Conservation (phyloP, 2,797 vertebrate species). For the Thunnus albacares region DNA sequence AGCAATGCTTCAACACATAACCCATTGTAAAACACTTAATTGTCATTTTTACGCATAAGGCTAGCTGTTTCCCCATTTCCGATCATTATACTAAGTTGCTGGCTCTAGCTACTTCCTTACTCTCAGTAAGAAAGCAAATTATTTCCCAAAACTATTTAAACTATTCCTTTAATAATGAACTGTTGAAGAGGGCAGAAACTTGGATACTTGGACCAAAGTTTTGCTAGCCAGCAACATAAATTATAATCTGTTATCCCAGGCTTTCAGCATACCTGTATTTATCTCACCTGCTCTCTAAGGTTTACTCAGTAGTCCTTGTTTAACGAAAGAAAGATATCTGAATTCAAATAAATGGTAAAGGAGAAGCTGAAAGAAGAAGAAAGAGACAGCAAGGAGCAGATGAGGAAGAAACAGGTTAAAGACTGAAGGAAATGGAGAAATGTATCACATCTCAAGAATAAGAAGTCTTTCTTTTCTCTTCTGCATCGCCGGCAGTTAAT, state of each 20-base stretch:
- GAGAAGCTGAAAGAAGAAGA: neutral
- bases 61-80: neutral
- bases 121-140: neutral
- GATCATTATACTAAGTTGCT: neutral
- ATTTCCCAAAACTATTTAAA: too few relatives aligned
- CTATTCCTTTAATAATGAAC: neutral
- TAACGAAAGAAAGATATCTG: conserved; percentile 8
- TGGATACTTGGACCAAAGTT: neutral
- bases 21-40: too few relatives aligned
- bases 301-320: neutral
- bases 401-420: neutral
- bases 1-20: neutral
- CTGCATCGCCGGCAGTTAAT: conserved; percentile 45
- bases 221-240: neutral
- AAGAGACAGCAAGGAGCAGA: neutral
- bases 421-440: conserved; percentile 19
- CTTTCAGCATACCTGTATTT: neutral
- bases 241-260: neutral
- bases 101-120: too few relatives aligned
- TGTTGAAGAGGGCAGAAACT: neutral
- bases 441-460: conserved; percentile 9
- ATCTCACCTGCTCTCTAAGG: neutral
- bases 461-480: conserved; percentile 22
- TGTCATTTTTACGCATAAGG: neutral
- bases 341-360: neutral